These are phyloP conservation scores for Halichoeres trimaculatus DNA, from an alignment of 2,113 vertebrate species.

Conservation along the genomic window DNA sequence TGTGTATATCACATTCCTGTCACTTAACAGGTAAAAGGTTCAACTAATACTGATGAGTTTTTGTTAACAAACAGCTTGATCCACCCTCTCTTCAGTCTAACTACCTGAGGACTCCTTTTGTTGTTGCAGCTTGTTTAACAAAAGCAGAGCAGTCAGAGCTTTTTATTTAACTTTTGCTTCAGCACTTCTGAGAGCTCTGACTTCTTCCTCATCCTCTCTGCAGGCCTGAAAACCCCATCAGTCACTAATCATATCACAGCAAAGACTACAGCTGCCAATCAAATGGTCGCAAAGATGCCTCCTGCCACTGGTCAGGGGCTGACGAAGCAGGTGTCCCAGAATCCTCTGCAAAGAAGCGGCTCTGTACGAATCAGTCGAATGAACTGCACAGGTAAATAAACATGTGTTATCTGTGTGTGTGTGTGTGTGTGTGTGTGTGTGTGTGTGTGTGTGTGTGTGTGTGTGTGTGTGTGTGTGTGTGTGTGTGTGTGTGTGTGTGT, in stretches of 20 bases:
- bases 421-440: not conserved
- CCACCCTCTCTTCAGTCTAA: no score
- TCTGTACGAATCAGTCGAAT: constrained; percentile 48
- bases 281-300: constrained; percentile 2
- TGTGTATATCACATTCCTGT: no score
- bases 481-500: not conserved
- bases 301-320: constrained; percentile 12
- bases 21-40: no score
- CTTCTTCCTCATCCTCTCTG: not conserved
- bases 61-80: no score
- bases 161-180: no score
- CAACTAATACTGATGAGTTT: no score
- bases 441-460: not conserved
- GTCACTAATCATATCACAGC: constrained; percentile 23
- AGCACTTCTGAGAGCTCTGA: constrained; percentile 5
- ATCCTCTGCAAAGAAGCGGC: constrained; percentile 61
- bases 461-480: constrained; percentile 2
- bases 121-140: no score
- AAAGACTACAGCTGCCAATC: constrained; percentile 3
- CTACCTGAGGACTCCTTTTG: no score
- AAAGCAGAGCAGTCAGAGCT: no score
- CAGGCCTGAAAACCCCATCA: constrained; percentile 62
- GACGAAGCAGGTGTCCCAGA: constrained; percentile 20
- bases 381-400: constrained; percentile 48
- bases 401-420: not conserved